Conservation (phyloP, 2,797 vertebrate species). For the Notamacropus eugenii region DNA sequence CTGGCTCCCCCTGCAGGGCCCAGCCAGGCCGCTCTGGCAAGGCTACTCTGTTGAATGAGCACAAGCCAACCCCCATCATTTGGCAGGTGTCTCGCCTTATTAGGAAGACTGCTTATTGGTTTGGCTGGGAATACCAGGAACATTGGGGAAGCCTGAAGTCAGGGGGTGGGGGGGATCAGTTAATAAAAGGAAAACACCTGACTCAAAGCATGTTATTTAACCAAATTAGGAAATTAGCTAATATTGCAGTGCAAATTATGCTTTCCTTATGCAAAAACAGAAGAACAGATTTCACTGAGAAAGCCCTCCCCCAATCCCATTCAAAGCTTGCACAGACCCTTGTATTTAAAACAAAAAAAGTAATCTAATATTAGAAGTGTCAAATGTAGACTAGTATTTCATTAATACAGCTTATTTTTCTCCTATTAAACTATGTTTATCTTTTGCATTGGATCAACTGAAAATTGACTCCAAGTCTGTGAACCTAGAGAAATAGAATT, state of each 20-base stretch:
- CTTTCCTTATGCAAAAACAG: slow-evolving; percentile 40
- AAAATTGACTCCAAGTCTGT: neutral
- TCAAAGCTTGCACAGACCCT: slow-evolving; percentile 30
- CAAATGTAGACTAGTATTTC: neutral
- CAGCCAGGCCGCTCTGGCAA: neutral
- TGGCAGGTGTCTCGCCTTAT: neutral
- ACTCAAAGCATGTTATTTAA: slow-evolving; percentile 55
- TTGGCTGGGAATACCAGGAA: slow-evolving; percentile 22
- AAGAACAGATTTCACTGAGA: slow-evolving; percentile 41
- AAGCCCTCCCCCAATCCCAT: neutral
- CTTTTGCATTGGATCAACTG: neutral
- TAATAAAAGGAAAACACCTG: slow-evolving; percentile 62
- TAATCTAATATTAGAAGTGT: neutral
- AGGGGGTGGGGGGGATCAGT: slow-evolving; percentile 4
- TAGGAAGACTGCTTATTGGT: slow-evolving; percentile 43
- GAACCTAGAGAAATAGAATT: neutral
- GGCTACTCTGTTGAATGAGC: neutral
- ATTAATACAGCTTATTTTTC: neutral
- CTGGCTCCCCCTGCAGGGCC: neutral
- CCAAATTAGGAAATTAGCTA: slow-evolving; percentile 56
- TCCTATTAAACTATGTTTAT: neutral
- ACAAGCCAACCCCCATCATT: neutral
- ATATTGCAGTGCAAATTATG: slow-evolving; percentile 13
- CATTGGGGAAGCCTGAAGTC: slow-evolving; percentile 39
- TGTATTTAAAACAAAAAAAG: neutral